Conservation (phyloP, 2,888 invertebrate genomes). For the Linyphia triangularis region DNA sequence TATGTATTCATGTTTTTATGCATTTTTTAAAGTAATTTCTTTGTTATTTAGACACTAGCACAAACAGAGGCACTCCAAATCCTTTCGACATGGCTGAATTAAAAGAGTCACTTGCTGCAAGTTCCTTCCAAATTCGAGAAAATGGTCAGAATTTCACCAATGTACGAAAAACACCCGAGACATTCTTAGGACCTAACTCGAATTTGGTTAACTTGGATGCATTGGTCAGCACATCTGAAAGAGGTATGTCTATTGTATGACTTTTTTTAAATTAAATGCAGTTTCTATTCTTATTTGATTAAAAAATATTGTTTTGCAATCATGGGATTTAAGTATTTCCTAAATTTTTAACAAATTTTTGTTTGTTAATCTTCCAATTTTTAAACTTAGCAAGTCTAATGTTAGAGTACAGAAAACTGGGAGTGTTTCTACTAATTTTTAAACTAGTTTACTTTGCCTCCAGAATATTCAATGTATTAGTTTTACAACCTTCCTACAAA, state of each 20-base stretch:
- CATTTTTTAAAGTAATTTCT: neutral
- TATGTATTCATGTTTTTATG: neutral
- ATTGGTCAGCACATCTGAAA: constrained; percentile 75
- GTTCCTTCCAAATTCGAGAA: constrained; percentile 36
- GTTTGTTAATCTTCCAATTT: too few relatives aligned
- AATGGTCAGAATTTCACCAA: constrained; percentile 52
- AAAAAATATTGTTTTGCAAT: neutral
- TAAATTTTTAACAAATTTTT: neutral
- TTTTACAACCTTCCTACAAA: too few relatives aligned
- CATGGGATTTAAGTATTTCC: too few relatives aligned
- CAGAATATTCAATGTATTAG: too few relatives aligned
- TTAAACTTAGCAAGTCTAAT: too few relatives aligned
- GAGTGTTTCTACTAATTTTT: too few relatives aligned
- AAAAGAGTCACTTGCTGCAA: constrained; percentile 80
- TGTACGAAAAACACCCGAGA: constrained; percentile 91
- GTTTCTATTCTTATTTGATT: neutral
- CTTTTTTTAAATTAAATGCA: neutral
- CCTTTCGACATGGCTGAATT: constrained; percentile 86
- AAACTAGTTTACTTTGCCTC: too few relatives aligned
- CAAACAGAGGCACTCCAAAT: constrained; percentile 81
- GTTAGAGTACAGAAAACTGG: too few relatives aligned
- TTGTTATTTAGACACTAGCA: constrained; percentile 56
- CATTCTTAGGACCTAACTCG: constrained; percentile 98
- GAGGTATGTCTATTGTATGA: constrained; percentile 38
- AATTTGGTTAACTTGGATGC: constrained; percentile 98